phyloP scores from a whole-genome alignment of 2,797 vertebrate genomes.

The Bradypodion ventrale region DNA sequence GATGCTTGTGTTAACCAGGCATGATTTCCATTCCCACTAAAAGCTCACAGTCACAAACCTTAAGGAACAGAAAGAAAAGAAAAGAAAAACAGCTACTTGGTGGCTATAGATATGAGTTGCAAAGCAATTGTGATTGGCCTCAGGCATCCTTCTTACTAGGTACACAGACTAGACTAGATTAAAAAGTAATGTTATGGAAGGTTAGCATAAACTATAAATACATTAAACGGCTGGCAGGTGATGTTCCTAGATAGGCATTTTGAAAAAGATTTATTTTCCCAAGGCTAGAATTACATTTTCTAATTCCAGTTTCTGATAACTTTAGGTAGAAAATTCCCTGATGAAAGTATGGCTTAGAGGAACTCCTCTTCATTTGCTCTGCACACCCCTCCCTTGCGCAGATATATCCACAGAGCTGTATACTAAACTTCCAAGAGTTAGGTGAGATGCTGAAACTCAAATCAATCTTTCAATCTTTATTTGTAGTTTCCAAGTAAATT shows the following conservation, averaged over 20 bases:
- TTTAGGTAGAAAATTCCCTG: slow-evolving; percentile 44
- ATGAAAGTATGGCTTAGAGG: slow-evolving; percentile 37
- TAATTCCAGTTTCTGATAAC: slow-evolving; percentile 59
- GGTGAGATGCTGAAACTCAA: background rate
- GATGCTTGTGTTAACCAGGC: slow-evolving; percentile 42
- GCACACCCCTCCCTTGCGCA: background rate
- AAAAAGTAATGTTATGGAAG: slow-evolving; percentile 53
- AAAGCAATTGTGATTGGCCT: slow-evolving; percentile 41
- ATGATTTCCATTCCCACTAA: slow-evolving; percentile 42
- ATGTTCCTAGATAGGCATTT: slow-evolving; percentile 56
- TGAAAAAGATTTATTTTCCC: slow-evolving; percentile 46
- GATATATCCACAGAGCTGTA: slow-evolving; percentile 20
- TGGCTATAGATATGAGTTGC: slow-evolving; percentile 32
- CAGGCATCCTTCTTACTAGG: slow-evolving; percentile 43
- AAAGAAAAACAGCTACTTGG: slow-evolving; percentile 27
- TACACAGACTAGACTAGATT: slow-evolving; percentile 39
- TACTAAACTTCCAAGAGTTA: background rate
- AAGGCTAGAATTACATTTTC: slow-evolving; percentile 47
- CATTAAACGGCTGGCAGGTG: slow-evolving; percentile 61
- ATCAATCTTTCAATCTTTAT: background rate
- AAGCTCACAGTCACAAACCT: slow-evolving; percentile 28
- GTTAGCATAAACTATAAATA: slow-evolving; percentile 59
- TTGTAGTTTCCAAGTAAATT: background rate
- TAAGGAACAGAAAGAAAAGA: slow-evolving; percentile 42
- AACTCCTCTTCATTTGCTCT: slow-evolving; percentile 6